Conservation (phyloP, 2,113 vertebrate species). For the Gnathonemus echidnorhynchus region DNA sequence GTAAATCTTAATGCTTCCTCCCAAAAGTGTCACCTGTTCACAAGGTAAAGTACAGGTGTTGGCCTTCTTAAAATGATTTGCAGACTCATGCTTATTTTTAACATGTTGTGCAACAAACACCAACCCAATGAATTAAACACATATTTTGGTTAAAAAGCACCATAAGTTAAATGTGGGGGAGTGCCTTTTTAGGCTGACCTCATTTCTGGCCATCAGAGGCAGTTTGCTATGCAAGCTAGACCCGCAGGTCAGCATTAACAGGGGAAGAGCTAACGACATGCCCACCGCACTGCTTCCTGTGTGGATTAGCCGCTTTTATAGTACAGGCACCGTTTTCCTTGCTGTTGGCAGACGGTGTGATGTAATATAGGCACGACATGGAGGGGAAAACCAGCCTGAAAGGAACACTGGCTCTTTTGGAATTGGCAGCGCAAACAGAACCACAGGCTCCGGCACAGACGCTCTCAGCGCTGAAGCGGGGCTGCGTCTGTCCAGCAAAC, state of each 20-base stretch:
- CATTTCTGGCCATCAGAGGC: background rate
- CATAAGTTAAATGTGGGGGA: background rate
- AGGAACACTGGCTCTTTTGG: background rate
- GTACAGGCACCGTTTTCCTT: background rate
- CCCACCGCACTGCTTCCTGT: background rate
- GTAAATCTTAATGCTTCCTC: background rate
- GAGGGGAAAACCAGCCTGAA: background rate
- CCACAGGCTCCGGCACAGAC: background rate
- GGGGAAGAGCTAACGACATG: background rate
- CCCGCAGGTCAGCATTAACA: background rate
- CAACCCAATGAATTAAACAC: background rate
- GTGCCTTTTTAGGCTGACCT: background rate
- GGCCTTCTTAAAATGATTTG: background rate
- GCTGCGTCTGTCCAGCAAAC: background rate
- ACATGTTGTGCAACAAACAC: background rate
- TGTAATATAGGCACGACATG: background rate
- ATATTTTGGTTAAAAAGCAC: background rate
- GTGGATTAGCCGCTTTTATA: background rate
- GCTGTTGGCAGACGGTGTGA: constrained; percentile 4
- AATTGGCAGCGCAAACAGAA: background rate
- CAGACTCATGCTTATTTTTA: background rate
- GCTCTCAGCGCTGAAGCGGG: background rate
- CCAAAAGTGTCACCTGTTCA: background rate
- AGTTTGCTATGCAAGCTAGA: background rate
- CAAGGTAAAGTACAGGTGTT: background rate